Evolutionary conservation across 2,113 vertebrate species (phyloP), one percentile per base, ranked within the genome.

Genomic region (Tapirus terrestris): DNA sequence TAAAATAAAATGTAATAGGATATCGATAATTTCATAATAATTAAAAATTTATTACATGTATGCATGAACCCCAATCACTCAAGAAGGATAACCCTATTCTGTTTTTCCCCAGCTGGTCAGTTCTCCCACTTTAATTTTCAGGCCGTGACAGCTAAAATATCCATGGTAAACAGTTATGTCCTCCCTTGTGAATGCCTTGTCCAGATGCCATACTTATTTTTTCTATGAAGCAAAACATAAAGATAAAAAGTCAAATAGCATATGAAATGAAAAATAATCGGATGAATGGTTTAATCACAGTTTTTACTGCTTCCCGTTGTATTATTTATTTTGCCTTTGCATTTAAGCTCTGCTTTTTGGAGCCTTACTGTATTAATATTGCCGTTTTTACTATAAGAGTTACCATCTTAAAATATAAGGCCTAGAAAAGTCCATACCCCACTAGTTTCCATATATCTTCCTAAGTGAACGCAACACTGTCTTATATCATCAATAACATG

Each of bases 221-320:
- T 93, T 91, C 51, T 63, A 85, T 0, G 4, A 92, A 97, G 94
- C 84, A 86, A 97, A 96, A 91, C 67, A 53, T 73, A 91, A 63
- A 94, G 72, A 65, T 76, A 89, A 96, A 97, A 96, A 72, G 48
- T 94, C 81, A 89, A 89, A 95, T 36, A 93, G 85, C 68, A 94
- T 61, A 67, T 27, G 72, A 97, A 96, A 96, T 97, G 93, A 96
- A 96, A 98, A 97, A 76, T 94, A 93, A 97, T 79, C 68, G 31
- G 97, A 97, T 97, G 96, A 96, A 89, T 94, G 91, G 61, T 91
- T 97, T 96, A 97, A 98, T 97, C 96, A 93, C 67, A 81, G 21
- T 83, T 93, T 97, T 97, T 95, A 96, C 82, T 83, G 96, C 85
- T 79, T 98, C 63, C 51, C 5, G 0, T 70, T 91, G 16, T 20